Evolutionary conservation across 2,888 invertebrate genomes (phyloP).

Genomic region (Phortica okadai): DNA sequence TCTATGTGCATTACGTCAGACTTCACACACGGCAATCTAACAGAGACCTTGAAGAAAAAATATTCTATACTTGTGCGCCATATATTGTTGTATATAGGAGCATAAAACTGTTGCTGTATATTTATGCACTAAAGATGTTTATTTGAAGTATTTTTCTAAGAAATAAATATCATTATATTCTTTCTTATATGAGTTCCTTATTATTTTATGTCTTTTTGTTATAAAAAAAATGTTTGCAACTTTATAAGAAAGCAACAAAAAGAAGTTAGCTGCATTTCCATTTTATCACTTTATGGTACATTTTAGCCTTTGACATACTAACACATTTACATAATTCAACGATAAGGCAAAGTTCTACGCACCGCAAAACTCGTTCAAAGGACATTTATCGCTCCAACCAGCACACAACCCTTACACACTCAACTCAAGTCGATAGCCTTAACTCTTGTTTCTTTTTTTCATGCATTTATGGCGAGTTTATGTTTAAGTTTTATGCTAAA

Average conservation of each 20-base stretch:
- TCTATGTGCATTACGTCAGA: too few species aligned
- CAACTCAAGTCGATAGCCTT: not conserved
- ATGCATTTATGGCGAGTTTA: slow-evolving; percentile 13
- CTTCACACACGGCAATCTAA: too few species aligned
- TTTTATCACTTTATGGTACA: not conserved
- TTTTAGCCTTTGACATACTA: slow-evolving; percentile 11
- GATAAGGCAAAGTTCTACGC: slow-evolving; percentile 15
- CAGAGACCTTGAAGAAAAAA: too few species aligned
- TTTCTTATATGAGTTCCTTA: too few species aligned
- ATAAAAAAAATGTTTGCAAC: too few species aligned
- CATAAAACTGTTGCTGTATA: too few species aligned
- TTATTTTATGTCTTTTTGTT: too few species aligned
- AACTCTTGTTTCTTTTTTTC: not conserved
- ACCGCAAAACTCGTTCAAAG: not conserved
- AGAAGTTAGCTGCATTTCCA: not conserved
- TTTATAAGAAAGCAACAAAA: not conserved
- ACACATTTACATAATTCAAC: slow-evolving; percentile 20
- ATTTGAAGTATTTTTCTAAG: too few species aligned
- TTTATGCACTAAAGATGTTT: too few species aligned
- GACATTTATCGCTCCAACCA: not conserved
- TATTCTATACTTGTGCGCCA: too few species aligned
- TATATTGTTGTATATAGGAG: too few species aligned
- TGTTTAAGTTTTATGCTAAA: slow-evolving; percentile 17
- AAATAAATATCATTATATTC: too few species aligned
- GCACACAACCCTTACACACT: not conserved